Percentiles rank a stretch among this genome's conserved stretches.
Evolutionary conservation across 1,140 invertebrate genomes (phyloP).

Genomic region (Aphaenogaster ashmeadi): DNA sequence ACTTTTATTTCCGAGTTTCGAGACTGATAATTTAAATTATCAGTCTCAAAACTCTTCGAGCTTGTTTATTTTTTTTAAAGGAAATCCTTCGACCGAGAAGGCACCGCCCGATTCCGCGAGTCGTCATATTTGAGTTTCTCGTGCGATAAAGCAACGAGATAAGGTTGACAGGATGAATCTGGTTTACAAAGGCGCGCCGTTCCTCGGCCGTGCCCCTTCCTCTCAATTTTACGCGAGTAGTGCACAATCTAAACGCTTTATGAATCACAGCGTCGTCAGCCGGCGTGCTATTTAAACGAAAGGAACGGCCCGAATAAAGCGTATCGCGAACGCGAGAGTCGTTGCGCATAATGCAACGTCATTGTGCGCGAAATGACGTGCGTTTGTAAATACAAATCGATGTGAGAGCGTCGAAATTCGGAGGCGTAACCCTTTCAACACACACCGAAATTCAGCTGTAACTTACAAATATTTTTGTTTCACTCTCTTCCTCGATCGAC

Average conservation of each 20-base stretch:
- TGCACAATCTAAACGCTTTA: slow-evolving; percentile 41
- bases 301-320: slow-evolving; percentile 45
- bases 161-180: slow-evolving; percentile 49
- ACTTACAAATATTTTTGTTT: not conserved
- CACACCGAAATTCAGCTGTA: slow-evolving; percentile 11
- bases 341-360: not conserved
- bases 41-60: not conserved
- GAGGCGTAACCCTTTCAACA: not conserved
- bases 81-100: not conserved
- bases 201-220: slow-evolving; percentile 47
- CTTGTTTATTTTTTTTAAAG: not conserved
- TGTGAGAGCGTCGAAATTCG: slow-evolving; percentile 13
- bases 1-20: too few species aligned
- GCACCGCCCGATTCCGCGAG: slow-evolving; percentile 7
- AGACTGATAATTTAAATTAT: not conserved
- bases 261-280: slow-evolving; percentile 50
- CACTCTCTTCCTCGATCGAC: not conserved
- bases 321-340: slow-evolving; percentile 37
- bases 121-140: slow-evolving; percentile 45
- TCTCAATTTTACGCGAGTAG: slow-evolving; percentile 32
- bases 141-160: slow-evolving; percentile 48
- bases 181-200: slow-evolving; percentile 48
- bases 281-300: slow-evolving; percentile 57
- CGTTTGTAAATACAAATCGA: slow-evolving; percentile 15
- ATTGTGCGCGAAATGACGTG: slow-evolving; percentile 24